A percentile compares a stretch with the other conserved stretches of the same genome.
phyloP scores from a whole-genome alignment of 2,888 invertebrate species.

The Harpalus rufipes region DNA sequence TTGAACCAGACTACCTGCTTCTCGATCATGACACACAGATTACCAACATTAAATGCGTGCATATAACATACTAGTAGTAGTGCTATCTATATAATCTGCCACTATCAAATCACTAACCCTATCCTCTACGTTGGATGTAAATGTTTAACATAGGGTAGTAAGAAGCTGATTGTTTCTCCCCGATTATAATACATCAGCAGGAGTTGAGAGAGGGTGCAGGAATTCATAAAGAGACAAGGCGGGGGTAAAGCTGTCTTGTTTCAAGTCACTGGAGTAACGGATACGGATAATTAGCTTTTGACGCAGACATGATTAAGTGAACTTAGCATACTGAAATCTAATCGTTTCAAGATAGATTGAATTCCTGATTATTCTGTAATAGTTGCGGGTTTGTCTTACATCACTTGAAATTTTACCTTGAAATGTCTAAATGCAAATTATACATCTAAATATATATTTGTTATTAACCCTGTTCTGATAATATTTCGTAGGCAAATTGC shows the following conservation, averaged over 20 bases:
- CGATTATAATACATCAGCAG: not conserved
- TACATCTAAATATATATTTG: too few relatives aligned
- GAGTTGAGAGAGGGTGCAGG: not conserved
- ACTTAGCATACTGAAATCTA: constrained; percentile 15
- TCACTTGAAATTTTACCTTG: not conserved
- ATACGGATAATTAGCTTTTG: constrained; percentile 35
- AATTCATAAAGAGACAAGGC: not conserved
- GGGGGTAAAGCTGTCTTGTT: constrained; percentile 19
- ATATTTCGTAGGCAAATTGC: too few relatives aligned
- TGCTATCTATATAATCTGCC: not conserved
- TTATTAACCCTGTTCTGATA: too few relatives aligned
- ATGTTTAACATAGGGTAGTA: not conserved
- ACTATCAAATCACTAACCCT: not conserved
- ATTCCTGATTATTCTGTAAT: constrained; percentile 11
- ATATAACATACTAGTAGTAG: too few relatives aligned
- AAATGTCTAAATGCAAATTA: not conserved
- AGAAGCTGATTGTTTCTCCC: not conserved
- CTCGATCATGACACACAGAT: too few relatives aligned
- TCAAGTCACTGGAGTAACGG: not conserved
- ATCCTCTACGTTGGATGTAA: not conserved
- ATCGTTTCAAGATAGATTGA: not conserved
- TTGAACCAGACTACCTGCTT: too few relatives aligned
- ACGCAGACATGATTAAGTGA: constrained; percentile 11
- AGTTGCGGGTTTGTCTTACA: not conserved
- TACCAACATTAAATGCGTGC: too few relatives aligned